Evolutionary conservation across 2,888 invertebrate species (phyloP).

Genomic region (Tyria jacobaeae): DNA sequence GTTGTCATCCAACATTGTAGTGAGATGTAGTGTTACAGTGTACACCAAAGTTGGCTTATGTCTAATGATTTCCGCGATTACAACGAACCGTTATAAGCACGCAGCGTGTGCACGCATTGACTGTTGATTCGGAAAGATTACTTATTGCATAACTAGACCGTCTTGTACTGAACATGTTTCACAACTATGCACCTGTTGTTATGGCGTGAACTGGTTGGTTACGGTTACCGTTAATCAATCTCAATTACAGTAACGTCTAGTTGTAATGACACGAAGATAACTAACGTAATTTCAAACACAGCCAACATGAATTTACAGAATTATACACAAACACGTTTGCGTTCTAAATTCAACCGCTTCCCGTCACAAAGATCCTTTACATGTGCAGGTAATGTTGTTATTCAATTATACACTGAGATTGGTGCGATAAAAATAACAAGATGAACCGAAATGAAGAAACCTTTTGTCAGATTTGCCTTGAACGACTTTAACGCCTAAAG

Average conservation of each 20-base stretch:
- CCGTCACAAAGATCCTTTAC: conserved; percentile 10
- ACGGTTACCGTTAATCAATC: conserved; percentile 64
- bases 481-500: conserved; percentile 28
- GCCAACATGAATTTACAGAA: neutral
- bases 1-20: conserved; percentile 30
- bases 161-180: conserved; percentile 72
- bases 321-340: neutral
- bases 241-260: conserved; percentile 26
- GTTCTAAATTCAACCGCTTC: neutral
- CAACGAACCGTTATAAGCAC: conserved; percentile 77
- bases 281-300: conserved; percentile 18
- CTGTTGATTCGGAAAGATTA: conserved; percentile 76
- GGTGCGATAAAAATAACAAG: conserved; percentile 49
- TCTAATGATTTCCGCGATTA: conserved; percentile 74
- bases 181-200: conserved; percentile 75
- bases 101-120: conserved; percentile 67
- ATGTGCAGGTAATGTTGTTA: conserved; percentile 8
- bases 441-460: conserved; percentile 33
- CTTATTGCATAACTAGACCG: conserved; percentile 76
- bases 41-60: conserved; percentile 30
- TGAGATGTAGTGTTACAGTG: conserved; percentile 42
- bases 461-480: conserved; percentile 31
- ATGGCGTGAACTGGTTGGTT: conserved; percentile 68
- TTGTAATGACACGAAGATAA: conserved; percentile 23
- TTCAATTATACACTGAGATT: conserved; percentile 32